These are phyloP conservation scores for Chitala chitala DNA, from an alignment of 2,113 vertebrate genomes.

Conservation along the genomic window DNA sequence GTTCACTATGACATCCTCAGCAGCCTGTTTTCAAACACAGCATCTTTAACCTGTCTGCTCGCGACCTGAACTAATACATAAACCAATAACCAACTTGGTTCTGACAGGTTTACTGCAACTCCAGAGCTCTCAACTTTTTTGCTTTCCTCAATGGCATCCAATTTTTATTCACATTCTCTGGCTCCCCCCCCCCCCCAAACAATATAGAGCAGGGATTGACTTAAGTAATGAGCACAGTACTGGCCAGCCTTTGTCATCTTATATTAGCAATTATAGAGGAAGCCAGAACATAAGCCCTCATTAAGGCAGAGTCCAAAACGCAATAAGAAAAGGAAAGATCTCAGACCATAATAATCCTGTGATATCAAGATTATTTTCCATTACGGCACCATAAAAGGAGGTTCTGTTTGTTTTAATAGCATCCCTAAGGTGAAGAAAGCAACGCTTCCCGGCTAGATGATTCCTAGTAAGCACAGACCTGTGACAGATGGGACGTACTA, in stretches of 20 bases:
- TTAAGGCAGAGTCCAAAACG: conserved; percentile 8
- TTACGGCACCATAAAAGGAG: not conserved
- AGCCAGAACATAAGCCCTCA: conserved; percentile 10
- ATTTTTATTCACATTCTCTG: no score
- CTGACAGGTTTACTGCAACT: no score
- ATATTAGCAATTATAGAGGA: conserved; percentile 14
- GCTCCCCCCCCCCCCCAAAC: not conserved
- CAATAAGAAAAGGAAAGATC: not conserved
- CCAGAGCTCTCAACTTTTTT: no score
- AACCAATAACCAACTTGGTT: no score
- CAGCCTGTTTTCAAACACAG: no score
- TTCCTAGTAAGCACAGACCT: not conserved
- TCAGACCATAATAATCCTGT: not conserved
- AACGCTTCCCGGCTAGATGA: not conserved
- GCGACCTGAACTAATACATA: no score
- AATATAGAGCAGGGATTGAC: not conserved
- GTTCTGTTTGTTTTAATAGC: not conserved
- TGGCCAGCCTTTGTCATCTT: not conserved
- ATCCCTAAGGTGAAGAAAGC: not conserved
- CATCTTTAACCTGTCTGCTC: no score
- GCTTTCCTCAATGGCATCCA: no score
- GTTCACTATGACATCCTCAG: no score
- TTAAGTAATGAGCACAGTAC: conserved; percentile 1
- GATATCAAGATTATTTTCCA: conserved; percentile 14
- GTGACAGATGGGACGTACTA: conserved; percentile 6